These are phyloP conservation scores for Acrocyrtus sp. DNA, from an alignment of 2,888 invertebrate species.

Conservation along the genomic window DNA sequence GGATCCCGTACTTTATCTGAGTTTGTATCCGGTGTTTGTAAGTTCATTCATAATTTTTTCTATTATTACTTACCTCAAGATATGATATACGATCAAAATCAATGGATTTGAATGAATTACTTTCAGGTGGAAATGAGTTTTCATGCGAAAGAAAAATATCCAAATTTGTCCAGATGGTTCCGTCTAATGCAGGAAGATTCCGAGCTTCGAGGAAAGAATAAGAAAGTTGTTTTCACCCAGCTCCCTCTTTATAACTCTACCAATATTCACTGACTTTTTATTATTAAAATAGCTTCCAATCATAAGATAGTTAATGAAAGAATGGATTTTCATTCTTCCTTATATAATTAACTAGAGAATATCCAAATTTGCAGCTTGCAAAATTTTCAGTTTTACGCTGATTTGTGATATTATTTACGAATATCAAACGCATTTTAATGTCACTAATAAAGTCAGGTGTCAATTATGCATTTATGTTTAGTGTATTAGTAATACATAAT, in stretches of 20 bases:
- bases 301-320: no score
- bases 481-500: no score
- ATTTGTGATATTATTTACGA: no score
- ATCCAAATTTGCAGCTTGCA: no score
- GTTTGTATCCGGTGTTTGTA: slow-evolving; percentile 50
- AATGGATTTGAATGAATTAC: background rate
- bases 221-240: slow-evolving; percentile 40
- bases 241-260: slow-evolving; percentile 10
- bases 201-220: slow-evolving; percentile 34
- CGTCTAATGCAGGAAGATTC: slow-evolving; percentile 50
- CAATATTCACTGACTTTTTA: no score
- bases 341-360: no score
- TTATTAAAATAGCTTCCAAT: no score
- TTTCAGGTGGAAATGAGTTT: slow-evolving; percentile 49
- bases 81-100: background rate
- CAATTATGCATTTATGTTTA: no score
- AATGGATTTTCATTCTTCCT: no score
- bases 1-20: slow-evolving; percentile 49
- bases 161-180: slow-evolving; percentile 53
- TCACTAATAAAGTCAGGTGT: no score
- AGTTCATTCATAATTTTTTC: slow-evolving; percentile 12
- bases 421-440: no score
- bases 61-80: background rate
- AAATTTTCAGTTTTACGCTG: no score
- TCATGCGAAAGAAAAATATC: slow-evolving; percentile 53